Base-by-base conservation (phyloP, 2,113 vertebrate genomes). In the Brachyhypopomus occidentalis region DNA sequence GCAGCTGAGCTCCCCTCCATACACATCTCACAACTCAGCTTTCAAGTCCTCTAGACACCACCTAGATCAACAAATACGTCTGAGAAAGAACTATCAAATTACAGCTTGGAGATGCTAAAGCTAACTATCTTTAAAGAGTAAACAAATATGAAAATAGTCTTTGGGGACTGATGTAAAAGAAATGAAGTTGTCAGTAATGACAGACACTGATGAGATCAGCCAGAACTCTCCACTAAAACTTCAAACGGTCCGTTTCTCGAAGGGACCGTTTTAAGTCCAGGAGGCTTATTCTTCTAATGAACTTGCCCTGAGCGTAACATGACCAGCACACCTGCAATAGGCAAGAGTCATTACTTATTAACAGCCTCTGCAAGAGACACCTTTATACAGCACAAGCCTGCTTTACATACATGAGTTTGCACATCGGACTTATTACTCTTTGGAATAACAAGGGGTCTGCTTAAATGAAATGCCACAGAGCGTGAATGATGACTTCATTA, bases 281-380 rank as follows among this genome's bases (percentile, higher is more conserved):
- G 90, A 92, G 90, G 91, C 87, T 83, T 89, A 88, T 87, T 89
- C 84, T 84, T 86, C 87, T 93, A 92, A 93, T 90, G 90, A 93
- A 87, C 84, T 81, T 87, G 83, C 83, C 80, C 85, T 86, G 84
- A 55, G 74, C 82, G 91, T 90, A 93, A 93, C 89, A 80, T 85
- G 88, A 92, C 89, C 90, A 83, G 86, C 74, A 48, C 90, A 92
- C 91, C 92, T 92, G 92, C 92, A 89, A 86, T 72, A 86, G 84
- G 74, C 75, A 90, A 77, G 64, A 83, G 14, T 81, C 85, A 88
- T 94, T 85, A 93, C 86, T 93, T 91, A 93, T 94, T 93, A 84
- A 94, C 89, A 84, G 25, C 79, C 75, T 79, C 78, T 55, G 80
- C 83, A 88, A 90, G 64, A 27, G 80, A 83, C 84, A 86, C 83